Conservation (phyloP, 2,113 vertebrate species). For the Notarius quadriscutis region DNA sequence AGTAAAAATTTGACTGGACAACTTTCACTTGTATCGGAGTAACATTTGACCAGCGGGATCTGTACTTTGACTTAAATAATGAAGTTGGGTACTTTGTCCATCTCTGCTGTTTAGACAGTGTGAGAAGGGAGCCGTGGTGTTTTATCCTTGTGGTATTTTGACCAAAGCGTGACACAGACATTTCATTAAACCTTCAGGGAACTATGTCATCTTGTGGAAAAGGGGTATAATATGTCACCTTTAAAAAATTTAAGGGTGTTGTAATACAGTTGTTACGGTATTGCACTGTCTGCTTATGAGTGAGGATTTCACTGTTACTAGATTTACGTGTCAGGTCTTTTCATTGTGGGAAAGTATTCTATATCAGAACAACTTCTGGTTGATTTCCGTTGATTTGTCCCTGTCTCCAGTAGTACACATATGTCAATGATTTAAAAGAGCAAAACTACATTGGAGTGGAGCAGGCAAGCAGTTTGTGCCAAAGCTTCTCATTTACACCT, state of each 20-base stretch:
- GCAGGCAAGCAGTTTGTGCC: slow-evolving; percentile 55
- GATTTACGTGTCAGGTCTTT: slow-evolving; percentile 48
- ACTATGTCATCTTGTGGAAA: too few species aligned
- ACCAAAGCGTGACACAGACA: too few species aligned
- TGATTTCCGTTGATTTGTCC: slow-evolving; percentile 72
- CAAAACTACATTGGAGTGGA: slow-evolving; percentile 68
- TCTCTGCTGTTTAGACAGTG: too few species aligned
- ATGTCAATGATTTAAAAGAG: slow-evolving; percentile 75
- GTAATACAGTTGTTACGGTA: slow-evolving; percentile 39
- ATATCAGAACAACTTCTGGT: slow-evolving; percentile 62
- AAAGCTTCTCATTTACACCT: slow-evolving; percentile 67
- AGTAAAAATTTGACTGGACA: too few species aligned
- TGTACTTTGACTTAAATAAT: too few species aligned
- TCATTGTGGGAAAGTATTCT: slow-evolving; percentile 56
- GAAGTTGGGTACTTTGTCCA: too few species aligned
- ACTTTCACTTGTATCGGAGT: too few species aligned
- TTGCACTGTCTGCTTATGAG: slow-evolving; percentile 10
- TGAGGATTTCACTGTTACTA: not conserved
- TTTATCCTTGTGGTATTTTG: too few species aligned
- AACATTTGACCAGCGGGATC: too few species aligned
- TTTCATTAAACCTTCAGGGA: too few species aligned
- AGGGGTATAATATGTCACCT: too few species aligned
- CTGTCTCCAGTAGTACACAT: slow-evolving; percentile 63
- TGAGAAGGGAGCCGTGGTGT: too few species aligned
- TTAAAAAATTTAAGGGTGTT: not conserved